Base-by-base conservation (phyloP, 2,113 vertebrate genomes). In the Cinclus cinclus region DNA sequence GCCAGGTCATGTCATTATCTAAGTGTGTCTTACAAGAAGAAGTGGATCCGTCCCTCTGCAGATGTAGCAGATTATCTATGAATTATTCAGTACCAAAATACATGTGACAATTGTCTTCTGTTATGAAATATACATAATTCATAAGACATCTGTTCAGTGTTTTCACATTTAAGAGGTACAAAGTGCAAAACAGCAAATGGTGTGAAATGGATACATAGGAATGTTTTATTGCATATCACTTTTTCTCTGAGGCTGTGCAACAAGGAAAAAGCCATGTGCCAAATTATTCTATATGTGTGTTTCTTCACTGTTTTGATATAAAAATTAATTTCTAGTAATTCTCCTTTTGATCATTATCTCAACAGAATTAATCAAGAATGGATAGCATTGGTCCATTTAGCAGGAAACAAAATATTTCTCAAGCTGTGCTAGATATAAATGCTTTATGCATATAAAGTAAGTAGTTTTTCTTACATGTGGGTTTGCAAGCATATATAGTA, bases 21-120 rank as follows among this genome's bases (percentile, higher is more conserved):
- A 87, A 83, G 41, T 88, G 78, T 91, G 67, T 94, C 55, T 83
- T 91, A 76, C 70, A 71, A 90, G 44, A 52, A 81, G 79, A 79
- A 84, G 71, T 78, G 56, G 44, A 93, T 92, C 53, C 74, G 39
- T 94, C 93, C 90, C 74, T 87, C 15, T 88, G 52, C 91, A 95
- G 63, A 90, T 88, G 63, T 83, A 92, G 39, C 62, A 95, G 84
- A 95, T 97, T 83, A 95, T 25, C 62, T 39, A 89, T 97, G 67
- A 96, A 97, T 98, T 98, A 97, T 97, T 98, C 91, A 97, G 88
- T 92, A 95, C 79, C 70, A 92, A 95, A 96, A 96, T 83, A 94
- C 94, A 97, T 37, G 55, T 96, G 94, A 95, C 94, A 96, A 95
- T 94, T 96, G 92, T 76, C 74, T 95, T 97, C 86, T 94, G 49